Percentiles rank a stretch among this genome's conserved stretches.
These are phyloP conservation scores for Leucoraja erinaceus DNA, from an alignment of 2,113 vertebrate genomes.

Conservation along the genomic window DNA sequence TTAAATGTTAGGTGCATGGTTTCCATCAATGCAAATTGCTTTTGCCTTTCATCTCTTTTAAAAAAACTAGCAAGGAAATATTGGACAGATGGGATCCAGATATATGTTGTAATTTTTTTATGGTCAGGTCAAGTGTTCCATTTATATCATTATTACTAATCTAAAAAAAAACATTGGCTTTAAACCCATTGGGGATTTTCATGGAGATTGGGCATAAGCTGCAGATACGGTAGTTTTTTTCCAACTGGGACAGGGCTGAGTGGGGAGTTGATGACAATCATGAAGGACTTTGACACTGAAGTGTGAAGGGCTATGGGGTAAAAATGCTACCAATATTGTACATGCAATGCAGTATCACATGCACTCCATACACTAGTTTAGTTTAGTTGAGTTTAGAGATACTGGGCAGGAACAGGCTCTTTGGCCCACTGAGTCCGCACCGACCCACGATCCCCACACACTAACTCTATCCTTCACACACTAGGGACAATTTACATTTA, in stretches of 20 bases:
- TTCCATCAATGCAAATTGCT: background rate
- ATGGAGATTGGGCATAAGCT: background rate
- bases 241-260: background rate
- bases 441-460: no score
- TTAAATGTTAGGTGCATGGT: background rate
- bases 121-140: background rate
- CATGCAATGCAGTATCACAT: no score
- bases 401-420: no score
- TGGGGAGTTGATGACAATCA: background rate
- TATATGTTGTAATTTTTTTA: background rate
- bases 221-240: no score
- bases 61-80: background rate
- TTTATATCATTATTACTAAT: background rate
- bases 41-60: background rate
- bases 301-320: no score
- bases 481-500: no score
- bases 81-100: background rate
- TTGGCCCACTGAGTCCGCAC: no score
- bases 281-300: background rate
- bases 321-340: no score
- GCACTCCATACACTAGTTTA: no score
- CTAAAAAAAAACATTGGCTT: background rate
- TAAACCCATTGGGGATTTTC: background rate
- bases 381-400: no score
- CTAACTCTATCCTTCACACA: no score